A percentile compares a stretch with the other conserved stretches of the same genome.
These are phyloP conservation scores for Scortum barcoo DNA, from an alignment of 2,113 vertebrate genomes.

Conservation along the genomic window DNA sequence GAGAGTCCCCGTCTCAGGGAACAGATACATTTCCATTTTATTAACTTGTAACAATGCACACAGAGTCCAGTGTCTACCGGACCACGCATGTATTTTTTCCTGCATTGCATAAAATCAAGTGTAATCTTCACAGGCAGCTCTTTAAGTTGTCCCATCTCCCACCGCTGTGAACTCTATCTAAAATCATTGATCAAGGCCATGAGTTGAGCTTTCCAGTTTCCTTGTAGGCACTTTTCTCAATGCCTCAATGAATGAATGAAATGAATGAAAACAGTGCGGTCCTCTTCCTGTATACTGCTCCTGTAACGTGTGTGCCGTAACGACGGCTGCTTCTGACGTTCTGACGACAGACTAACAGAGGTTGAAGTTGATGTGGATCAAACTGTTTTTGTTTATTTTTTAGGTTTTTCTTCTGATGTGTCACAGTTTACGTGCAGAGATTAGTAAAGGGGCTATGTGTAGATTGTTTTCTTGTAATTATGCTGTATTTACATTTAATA, in stretches of 20 bases:
- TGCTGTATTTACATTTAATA: neutral
- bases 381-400: no score
- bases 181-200: slow-evolving; percentile 11
- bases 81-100: neutral
- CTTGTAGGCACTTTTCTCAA: neutral
- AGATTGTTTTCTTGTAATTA: neutral
- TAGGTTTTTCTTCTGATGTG: neutral
- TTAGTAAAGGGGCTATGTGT: neutral
- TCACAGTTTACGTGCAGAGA: neutral
- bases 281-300: neutral
- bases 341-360: neutral
- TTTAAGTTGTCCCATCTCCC: neutral
- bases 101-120: neutral
- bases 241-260: neutral
- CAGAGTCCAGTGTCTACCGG: neutral
- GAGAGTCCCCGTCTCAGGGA: neutral
- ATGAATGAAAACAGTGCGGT: neutral
- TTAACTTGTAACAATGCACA: no score
- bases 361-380: neutral
- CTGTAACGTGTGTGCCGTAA: neutral
- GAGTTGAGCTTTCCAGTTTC: neutral
- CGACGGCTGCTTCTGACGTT: neutral
- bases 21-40: neutral
- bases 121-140: slow-evolving; percentile 20
- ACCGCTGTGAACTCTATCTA: neutral